Evolutionary conservation across 64 coral and sea anemone genomes (phyloP).

Genomic region (Dendronephthya gigantea): DNA sequence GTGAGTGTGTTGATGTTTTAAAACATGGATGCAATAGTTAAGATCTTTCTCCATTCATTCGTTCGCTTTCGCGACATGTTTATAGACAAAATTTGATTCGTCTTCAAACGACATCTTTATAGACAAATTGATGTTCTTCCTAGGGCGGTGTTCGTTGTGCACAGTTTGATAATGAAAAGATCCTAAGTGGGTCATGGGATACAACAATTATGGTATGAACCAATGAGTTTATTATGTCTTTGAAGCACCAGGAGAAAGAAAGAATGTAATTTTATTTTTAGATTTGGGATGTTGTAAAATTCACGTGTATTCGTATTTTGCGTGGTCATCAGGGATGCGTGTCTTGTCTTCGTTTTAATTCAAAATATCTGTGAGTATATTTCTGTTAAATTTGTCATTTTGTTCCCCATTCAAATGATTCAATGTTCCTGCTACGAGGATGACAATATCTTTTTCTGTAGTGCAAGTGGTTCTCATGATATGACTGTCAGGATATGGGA

Average conservation of each 20-base stretch:
- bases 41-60: too few species aligned
- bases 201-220: conserved; percentile 74
- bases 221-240: background rate
- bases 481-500: conserved; percentile 67
- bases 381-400: background rate
- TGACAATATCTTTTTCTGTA: conserved; percentile 24
- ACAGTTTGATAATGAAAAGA: conserved; percentile 72
- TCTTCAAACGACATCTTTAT: too few species aligned
- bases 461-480: conserved; percentile 85
- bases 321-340: conserved; percentile 82
- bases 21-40: too few species aligned
- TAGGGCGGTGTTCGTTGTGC: conserved; percentile 85
- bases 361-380: conserved; percentile 59
- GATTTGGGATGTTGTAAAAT: conserved; percentile 94
- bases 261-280: too few species aligned
- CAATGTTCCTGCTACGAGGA: too few species aligned
- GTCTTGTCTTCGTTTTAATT: conserved; percentile 59
- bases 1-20: conserved; percentile 18
- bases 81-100: too few species aligned
- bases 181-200: conserved; percentile 87
- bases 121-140: background rate
- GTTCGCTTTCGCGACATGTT: too few species aligned
- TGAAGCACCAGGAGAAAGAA: too few species aligned
- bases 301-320: conserved; percentile 49
- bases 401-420: too few species aligned